Base-by-base conservation (phyloP, 2,888 invertebrate species). In the Uropetala carovei region DNA sequence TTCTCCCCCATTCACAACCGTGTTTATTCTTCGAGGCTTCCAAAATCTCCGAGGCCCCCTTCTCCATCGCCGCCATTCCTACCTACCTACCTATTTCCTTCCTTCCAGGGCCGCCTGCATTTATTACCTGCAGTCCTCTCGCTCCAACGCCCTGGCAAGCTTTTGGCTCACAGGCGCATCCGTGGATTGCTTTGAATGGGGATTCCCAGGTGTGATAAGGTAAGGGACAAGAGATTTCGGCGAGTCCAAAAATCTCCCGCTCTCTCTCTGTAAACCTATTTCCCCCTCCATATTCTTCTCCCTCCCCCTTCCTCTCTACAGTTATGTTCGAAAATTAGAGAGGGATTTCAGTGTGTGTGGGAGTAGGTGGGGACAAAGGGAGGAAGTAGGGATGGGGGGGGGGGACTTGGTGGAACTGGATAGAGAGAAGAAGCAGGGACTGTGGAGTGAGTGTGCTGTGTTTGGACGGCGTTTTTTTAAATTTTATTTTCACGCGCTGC, bases 141-240 rank as follows among this genome's bases (percentile, higher is more conserved):
- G 89, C 64, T 89, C 43, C 89, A 64, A 30, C 16, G 89, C 89
- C 13, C 10, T 43, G 43, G 56, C 59, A 60, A 30, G 86, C 60
- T 89, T 68, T 43, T 89, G 86, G 86, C 86, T 86, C 86, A n/a
- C 59, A 30, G 89, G 64, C 89, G 68, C 43, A 89, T 60, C 64
- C 64, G 89, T 43, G 89, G 89, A 89, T 89, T 64, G 89, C 89
- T 89, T 89, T 89, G 89, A 89, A 89, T 89, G 89, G 89, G 89
- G 89, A 89, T 89, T 89, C 89, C 64, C 89, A 89, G 89, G 89
- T 89, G 89, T 89, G 89, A 89, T 89, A 89, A 89, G 89, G 89
- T 43, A 43, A 89, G 64, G 64, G 89, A 89, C 89, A 89, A 89
- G 89, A 89, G 89, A 86, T 86, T 86, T 86, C 59, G 86, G 86